Conservation (phyloP, 37 sponge, comb jelly and placozoan genomes). For the Haliclona indistincta region DNA sequence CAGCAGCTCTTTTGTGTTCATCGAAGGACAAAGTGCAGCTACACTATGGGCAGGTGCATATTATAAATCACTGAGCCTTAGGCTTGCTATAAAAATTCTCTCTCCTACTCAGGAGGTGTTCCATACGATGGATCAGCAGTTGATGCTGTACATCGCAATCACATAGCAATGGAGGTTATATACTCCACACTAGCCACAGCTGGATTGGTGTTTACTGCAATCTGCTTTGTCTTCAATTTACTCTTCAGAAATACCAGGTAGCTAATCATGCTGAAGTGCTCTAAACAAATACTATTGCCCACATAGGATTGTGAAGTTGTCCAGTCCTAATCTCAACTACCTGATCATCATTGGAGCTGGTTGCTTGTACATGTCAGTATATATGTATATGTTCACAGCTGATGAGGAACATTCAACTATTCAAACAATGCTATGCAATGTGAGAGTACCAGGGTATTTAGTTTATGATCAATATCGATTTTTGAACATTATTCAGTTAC, state of each 20-base stretch:
- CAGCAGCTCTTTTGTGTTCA: too few species aligned
- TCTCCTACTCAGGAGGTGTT: constrained; percentile 2
- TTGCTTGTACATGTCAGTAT: constrained; percentile 2
- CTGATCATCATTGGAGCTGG: constrained; percentile 10
- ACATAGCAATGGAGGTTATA: not conserved
- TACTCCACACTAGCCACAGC: not conserved
- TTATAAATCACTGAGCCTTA: too few species aligned
- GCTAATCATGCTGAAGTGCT: not conserved
- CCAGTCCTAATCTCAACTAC: constrained; percentile 20
- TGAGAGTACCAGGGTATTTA: too few species aligned
- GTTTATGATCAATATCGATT: not conserved
- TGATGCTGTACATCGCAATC: not conserved
- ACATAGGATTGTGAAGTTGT: constrained; percentile 12
- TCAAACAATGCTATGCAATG: constrained; percentile 13
- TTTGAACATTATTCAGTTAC: not conserved
- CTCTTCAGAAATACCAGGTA: constrained; percentile 17
- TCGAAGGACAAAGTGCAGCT: too few species aligned
- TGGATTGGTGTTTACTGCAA: constrained; percentile 6
- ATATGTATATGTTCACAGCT: too few species aligned
- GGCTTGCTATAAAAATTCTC: not conserved
- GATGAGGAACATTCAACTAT: too few species aligned
- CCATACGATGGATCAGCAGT: constrained; percentile 20
- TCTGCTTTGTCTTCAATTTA: constrained; percentile 6
- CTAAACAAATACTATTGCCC: not conserved
- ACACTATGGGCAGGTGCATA: too few species aligned